These are phyloP conservation scores for Triplophysa siluroides DNA, from an alignment of 2,113 vertebrate genomes.

Conservation along the genomic window DNA sequence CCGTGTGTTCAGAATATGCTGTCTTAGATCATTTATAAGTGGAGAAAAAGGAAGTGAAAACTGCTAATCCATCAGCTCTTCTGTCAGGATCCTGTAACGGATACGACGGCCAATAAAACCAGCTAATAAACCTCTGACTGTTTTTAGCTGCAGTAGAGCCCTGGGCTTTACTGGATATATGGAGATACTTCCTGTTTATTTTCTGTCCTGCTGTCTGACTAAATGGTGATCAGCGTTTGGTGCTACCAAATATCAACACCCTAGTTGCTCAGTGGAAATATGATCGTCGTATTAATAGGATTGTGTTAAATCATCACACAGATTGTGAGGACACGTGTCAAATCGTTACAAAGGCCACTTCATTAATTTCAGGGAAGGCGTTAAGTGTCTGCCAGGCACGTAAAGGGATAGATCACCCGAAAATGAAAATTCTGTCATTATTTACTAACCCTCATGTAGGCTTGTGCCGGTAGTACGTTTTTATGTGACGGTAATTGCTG, in stretches of 20 bases:
- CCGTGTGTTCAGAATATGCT: constrained; percentile 23
- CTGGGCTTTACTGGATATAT: neutral
- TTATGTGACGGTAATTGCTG: too few relatives aligned
- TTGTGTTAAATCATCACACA: too few relatives aligned
- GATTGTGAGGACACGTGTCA: too few relatives aligned
- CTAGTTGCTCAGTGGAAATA: neutral
- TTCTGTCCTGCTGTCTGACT: neutral
- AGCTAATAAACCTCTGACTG: neutral
- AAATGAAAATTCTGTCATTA: too few relatives aligned
- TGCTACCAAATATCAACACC: neutral
- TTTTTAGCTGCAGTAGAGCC: neutral
- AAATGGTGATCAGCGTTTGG: neutral
- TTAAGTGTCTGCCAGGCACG: too few relatives aligned
- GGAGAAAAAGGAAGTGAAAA: constrained; percentile 17
- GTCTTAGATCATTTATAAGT: neutral
- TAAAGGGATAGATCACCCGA: too few relatives aligned
- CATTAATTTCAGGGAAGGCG: too few relatives aligned
- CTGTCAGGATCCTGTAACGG: constrained; percentile 11
- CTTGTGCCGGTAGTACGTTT: too few relatives aligned
- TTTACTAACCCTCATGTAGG: too few relatives aligned
- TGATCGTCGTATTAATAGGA: too few relatives aligned
- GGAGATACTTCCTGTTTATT: neutral
- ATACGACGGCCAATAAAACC: constrained; percentile 14
- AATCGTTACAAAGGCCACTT: too few relatives aligned
- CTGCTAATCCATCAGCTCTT: constrained; percentile 7